A percentile compares a stretch with the other conserved stretches of the same genome.
phyloP scores from a whole-genome alignment of 2,113 vertebrate genomes.

The Pluvianellus socialis region DNA sequence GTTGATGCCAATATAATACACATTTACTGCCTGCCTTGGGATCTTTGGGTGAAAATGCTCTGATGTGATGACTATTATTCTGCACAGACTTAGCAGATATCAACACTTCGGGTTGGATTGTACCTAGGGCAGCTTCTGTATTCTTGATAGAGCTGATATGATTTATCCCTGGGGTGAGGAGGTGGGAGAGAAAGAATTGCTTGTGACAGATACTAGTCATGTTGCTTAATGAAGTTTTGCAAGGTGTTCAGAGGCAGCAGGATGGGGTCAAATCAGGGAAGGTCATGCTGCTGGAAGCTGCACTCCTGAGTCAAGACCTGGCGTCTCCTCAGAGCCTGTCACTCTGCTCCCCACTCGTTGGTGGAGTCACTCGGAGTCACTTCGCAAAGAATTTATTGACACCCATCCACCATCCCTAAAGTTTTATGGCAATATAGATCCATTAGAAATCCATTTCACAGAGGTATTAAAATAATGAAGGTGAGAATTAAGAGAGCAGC shows the following conservation, averaged over 20 bases:
- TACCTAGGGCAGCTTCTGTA: background rate
- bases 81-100: background rate
- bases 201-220: conserved; percentile 44
- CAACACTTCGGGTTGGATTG: background rate
- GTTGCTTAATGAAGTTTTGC: conserved; percentile 54
- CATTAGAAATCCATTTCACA: conserved; percentile 57
- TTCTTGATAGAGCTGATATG: conserved; percentile 33
- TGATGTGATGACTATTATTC: background rate
- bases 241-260: conserved; percentile 41
- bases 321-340: background rate
- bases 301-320: background rate
- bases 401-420: conserved; percentile 25
- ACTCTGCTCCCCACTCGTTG: background rate
- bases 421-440: conserved; percentile 50
- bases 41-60: background rate
- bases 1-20: background rate
- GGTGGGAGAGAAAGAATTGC: conserved; percentile 38
- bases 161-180: conserved; percentile 40
- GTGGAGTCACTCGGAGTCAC: background rate
- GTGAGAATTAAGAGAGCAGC: conserved; percentile 47
- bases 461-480: conserved; percentile 68
- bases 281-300: background rate
- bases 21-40: background rate
- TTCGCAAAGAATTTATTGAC: conserved; percentile 53
- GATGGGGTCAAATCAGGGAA: conserved; percentile 32